A percentile compares a stretch with the other conserved stretches of the same genome.
phyloP scores from a whole-genome alignment of 1,140 invertebrate genomes.

The Plodia interpunctella region DNA sequence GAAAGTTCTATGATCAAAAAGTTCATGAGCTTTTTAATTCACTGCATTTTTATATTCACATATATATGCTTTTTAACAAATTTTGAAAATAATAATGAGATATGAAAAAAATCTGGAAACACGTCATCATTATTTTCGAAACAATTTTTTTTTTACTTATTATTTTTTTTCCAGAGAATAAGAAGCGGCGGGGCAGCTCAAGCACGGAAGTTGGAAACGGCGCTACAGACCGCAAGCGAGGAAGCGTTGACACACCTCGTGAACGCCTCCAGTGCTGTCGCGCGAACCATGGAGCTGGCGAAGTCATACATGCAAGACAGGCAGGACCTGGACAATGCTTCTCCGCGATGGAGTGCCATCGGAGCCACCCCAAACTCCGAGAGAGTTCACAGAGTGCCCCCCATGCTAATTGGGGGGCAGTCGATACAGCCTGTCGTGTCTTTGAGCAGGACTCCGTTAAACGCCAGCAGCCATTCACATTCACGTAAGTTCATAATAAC shows the following conservation, averaged over 20 bases:
- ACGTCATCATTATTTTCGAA: too few species aligned
- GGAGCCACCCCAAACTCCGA: constrained; percentile 37
- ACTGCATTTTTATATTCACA: too few species aligned
- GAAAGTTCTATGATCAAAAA: too few species aligned
- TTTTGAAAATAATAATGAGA: too few species aligned
- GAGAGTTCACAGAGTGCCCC: constrained; percentile 51
- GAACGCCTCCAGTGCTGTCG: constrained; percentile 48
- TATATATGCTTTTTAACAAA: too few species aligned
- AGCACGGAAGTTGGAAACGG: constrained; percentile 43
- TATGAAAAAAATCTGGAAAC: too few species aligned
- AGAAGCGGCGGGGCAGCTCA: constrained; percentile 40
- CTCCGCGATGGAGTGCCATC: constrained; percentile 46
- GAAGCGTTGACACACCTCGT: constrained; percentile 54
- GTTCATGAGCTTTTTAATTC: too few species aligned
- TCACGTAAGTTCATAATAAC: background rate
- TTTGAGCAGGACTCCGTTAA: constrained; percentile 43
- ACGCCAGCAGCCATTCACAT: constrained; percentile 24
- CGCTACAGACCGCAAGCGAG: constrained; percentile 48
- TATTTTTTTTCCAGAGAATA: constrained; percentile 36
- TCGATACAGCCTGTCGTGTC: constrained; percentile 61
- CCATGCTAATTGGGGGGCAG: constrained; percentile 50
- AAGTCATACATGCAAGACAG: constrained; percentile 53
- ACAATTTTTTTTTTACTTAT: too few species aligned
- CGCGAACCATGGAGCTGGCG: constrained; percentile 39
- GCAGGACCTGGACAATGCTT: constrained; percentile 38